A percentile compares a stretch with the other conserved stretches of the same genome.
Evolutionary conservation across 92 coral and sea anemone genomes (phyloP).

Genomic region (Montipora capitata): DNA sequence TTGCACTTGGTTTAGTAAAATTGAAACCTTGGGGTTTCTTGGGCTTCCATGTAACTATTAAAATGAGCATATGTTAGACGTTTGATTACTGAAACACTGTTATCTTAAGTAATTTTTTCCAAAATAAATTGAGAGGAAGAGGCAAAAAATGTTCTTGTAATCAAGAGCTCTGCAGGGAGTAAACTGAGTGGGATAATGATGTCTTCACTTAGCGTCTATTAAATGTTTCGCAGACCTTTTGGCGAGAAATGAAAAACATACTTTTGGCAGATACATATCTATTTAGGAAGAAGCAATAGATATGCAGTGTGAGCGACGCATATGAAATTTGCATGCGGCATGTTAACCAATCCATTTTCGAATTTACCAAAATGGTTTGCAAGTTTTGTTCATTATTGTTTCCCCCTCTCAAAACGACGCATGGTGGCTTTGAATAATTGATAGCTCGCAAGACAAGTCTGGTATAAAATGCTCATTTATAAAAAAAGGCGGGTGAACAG

Average conservation of each 20-base stretch:
- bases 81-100: not conserved
- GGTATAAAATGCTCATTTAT: constrained; percentile 77
- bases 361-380: constrained; percentile 26
- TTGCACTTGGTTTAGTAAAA: not conserved
- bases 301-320: not conserved
- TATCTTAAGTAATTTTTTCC: not conserved
- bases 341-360: constrained; percentile 5
- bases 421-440: constrained; percentile 44
- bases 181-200: not conserved
- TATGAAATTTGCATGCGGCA: not conserved
- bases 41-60: constrained; percentile 7
- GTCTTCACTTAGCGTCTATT: constrained; percentile 11
- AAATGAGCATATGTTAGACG: constrained; percentile 37
- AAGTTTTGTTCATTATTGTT: constrained; percentile 24
- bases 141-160: constrained; percentile 8
- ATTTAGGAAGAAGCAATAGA: constrained; percentile 13
- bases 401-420: constrained; percentile 50
- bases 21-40: not conserved
- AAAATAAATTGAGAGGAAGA: constrained; percentile 1
- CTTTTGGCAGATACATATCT: constrained; percentile 19
- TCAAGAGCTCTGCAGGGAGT: constrained; percentile 51
- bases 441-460: constrained; percentile 45
- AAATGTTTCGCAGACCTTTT: constrained; percentile 22
- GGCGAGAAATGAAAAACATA: constrained; percentile 23
- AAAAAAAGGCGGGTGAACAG: constrained; percentile 61